phyloP scores from a whole-genome alignment of 2,113 vertebrate genomes.

The Alligator mississippiensis region DNA sequence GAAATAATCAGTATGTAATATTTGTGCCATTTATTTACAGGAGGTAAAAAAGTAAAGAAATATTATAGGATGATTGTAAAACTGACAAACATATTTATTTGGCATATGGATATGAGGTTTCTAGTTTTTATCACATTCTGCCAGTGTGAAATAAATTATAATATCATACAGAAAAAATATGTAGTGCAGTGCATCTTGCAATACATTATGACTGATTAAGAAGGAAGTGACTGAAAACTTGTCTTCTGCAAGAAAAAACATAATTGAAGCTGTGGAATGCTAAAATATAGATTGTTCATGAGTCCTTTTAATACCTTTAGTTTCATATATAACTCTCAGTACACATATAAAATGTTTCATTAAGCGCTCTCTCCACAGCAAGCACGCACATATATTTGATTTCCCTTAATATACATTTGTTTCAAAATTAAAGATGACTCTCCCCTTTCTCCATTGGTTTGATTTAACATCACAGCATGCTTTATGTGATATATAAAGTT shows the following conservation, averaged over 20 bases:
- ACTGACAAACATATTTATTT: not conserved
- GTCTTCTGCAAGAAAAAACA: fast-evolving
- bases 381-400: not conserved
- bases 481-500: not conserved
- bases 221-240: not conserved
- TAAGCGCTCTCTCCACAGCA: not conserved
- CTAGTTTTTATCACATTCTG: conserved; percentile 43
- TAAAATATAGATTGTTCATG: not conserved
- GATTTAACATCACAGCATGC: not conserved
- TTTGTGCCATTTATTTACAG: conserved; percentile 37
- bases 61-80: not conserved
- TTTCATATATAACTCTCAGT: not conserved
- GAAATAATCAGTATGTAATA: not conserved
- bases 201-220: not conserved
- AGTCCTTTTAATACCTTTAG: too few species aligned
- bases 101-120: conserved; percentile 32
- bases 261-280: not conserved
- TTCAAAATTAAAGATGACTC: not conserved
- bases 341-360: not conserved
- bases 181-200: not conserved
- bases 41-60: not conserved
- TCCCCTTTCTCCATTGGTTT: not conserved
- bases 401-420: not conserved
- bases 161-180: conserved; percentile 30
- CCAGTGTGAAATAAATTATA: conserved; percentile 62